These are phyloP conservation scores for Epinotia ramella DNA, from an alignment of 2,888 invertebrate species.

Conservation along the genomic window DNA sequence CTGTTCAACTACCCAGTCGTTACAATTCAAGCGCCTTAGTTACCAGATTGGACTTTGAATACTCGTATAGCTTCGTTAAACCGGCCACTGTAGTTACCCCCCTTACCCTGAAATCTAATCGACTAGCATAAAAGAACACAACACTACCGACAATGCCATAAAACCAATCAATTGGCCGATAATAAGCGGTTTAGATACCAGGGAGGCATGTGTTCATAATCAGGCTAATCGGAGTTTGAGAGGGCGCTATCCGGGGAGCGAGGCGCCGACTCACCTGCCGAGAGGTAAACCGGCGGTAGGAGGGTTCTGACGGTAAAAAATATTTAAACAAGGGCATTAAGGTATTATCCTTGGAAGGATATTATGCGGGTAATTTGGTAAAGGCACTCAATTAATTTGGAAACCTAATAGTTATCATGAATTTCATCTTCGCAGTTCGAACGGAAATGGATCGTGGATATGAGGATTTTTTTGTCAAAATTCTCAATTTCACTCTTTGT, in stretches of 20 bases:
- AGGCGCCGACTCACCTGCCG: slow-evolving; percentile 44
- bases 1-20: too few species aligned
- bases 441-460: background rate
- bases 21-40: too few species aligned
- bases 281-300: background rate
- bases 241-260: slow-evolving; percentile 23
- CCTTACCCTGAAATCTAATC: background rate
- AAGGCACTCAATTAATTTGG: background rate
- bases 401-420: background rate
- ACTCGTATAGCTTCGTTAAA: too few species aligned
- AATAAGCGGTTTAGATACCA: slow-evolving; percentile 48
- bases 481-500: background rate
- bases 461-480: background rate
- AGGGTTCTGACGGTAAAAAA: background rate
- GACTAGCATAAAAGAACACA: background rate
- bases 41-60: too few species aligned
- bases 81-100: background rate
- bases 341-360: background rate
- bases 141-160: slow-evolving; percentile 46
- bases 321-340: background rate
- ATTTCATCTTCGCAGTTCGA: background rate
- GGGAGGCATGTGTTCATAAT: slow-evolving; percentile 53
- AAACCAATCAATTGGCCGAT: slow-evolving; percentile 49
- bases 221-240: slow-evolving; percentile 36
- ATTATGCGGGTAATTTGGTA: background rate